Evolutionary conservation across 2,888 invertebrate genomes (phyloP), one percentile per base, ranked within the genome.

Genomic region (Strigamia transsilvanica): DNA sequence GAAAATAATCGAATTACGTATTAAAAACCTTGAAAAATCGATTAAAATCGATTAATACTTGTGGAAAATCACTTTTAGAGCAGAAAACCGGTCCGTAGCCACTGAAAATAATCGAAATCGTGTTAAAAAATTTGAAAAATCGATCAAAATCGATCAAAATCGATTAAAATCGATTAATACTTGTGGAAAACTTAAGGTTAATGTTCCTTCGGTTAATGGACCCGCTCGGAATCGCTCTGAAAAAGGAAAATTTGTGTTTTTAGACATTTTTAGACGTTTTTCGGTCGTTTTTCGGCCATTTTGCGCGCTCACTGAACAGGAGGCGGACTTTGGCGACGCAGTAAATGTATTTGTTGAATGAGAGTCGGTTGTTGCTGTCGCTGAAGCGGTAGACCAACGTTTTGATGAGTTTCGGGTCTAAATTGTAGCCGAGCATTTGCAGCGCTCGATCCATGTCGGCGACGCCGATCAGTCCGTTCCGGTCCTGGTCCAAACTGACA

Each of bases 271-370:
- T 13, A 10, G 15, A 61, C 2, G 23, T 7, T 66, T 66, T 66
- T 10, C 3, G 23, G 21, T 10, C 6, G 27, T 23, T 51, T 51
- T 51, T 46, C 12, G 9, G n/a, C 18, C 1, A 61, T 21, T 21
- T 61, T 18, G 21, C 7, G 13, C 6, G 9, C 66, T 66, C 51
- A 80, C 80, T 46, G 23, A 80, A 80, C n/a, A 46, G 46, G 4
- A 80, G 12, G 5, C 46, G 46, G 4, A 80, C 42, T 80, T 51
- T 80, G 2, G 80, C 80, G 21, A 80, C 7, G 21, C 80, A 80
- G 10, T 80, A 15, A 23, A 80, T 46, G 80, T 46, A 80, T 32
- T 80, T 46, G 51, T 80, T 80, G 46, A 80, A 80, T 41, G 80
- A 80, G 15, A 42, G 32, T 10, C 42, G 41, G 15, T 27, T 51